These are phyloP conservation scores for Morpho helenor DNA, from an alignment of 2,888 invertebrate genomes.

Conservation along the genomic window DNA sequence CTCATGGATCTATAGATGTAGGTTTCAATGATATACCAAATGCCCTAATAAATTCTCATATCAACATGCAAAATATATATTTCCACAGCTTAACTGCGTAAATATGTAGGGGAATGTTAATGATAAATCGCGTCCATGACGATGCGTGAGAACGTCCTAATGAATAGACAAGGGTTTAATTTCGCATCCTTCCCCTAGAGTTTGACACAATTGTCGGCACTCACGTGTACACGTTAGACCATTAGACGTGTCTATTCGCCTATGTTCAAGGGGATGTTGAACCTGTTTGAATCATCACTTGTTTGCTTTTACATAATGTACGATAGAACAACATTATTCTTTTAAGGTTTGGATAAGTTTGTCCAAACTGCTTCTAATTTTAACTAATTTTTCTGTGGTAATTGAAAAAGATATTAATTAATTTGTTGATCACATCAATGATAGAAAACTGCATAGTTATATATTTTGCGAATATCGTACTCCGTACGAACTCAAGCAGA, in stretches of 20 bases:
- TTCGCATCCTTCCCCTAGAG: constrained; percentile 48
- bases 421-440: too few relatives aligned
- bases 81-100: too few relatives aligned
- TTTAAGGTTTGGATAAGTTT: constrained; percentile 8
- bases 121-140: constrained; percentile 26
- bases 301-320: constrained; percentile 30
- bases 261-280: constrained; percentile 48
- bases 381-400: too few relatives aligned
- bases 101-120: constrained; percentile 5
- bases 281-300: constrained; percentile 57
- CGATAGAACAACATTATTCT: constrained; percentile 18
- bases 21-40: too few relatives aligned
- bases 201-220: constrained; percentile 38
- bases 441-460: too few relatives aligned
- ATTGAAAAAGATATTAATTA: too few relatives aligned
- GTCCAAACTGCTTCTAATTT: neutral
- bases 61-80: too few relatives aligned
- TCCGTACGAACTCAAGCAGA: too few relatives aligned
- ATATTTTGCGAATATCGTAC: too few relatives aligned
- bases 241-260: constrained; percentile 53
- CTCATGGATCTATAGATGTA: too few relatives aligned
- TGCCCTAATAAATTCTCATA: too few relatives aligned
- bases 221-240: constrained; percentile 41
- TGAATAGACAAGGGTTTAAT: constrained; percentile 45
- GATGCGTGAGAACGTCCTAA: constrained; percentile 57